Evolutionary conservation across 2,888 invertebrate species (phyloP).

Genomic region (Halictus quadricinctus): DNA sequence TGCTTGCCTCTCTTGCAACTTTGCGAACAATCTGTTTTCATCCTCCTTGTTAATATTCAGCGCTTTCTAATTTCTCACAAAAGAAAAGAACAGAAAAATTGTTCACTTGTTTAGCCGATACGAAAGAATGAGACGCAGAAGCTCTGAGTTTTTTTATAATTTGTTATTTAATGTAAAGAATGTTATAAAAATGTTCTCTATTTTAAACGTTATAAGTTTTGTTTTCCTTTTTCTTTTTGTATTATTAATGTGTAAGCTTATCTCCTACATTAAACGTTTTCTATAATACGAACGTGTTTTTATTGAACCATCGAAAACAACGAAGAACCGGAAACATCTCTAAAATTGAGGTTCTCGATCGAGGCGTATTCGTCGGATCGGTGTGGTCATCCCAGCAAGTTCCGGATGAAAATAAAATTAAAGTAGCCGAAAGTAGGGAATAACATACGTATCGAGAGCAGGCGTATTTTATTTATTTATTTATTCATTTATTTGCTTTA

Average conservation of each 20-base stretch:
- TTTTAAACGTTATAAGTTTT: conserved; percentile 80
- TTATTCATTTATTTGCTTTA: conserved; percentile 79
- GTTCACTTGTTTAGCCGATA: conserved; percentile 57
- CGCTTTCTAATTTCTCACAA: neutral
- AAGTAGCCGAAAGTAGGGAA: neutral
- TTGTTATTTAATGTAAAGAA: conserved; percentile 82
- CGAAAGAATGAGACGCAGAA: conserved; percentile 68
- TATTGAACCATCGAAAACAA: neutral
- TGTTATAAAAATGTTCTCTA: conserved; percentile 80
- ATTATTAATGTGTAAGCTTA: conserved; percentile 81
- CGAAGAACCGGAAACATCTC: neutral
- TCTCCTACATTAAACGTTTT: conserved; percentile 80
- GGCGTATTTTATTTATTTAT: conserved; percentile 35
- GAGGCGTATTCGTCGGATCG: too few species aligned
- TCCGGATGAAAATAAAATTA: neutral
- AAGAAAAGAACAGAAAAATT: neutral
- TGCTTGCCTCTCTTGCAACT: neutral
- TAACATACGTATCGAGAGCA: neutral
- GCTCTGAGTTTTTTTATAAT: conserved; percentile 80
- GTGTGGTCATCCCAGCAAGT: neutral
- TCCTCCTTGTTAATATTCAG: neutral
- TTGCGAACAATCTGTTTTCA: neutral
- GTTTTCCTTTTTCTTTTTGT: conserved; percentile 77
- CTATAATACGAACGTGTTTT: conserved; percentile 68
- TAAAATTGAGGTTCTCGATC: neutral